Evolutionary conservation across 2,113 vertebrate genomes (phyloP).

Genomic region (Hipposideros armiger): DNA sequence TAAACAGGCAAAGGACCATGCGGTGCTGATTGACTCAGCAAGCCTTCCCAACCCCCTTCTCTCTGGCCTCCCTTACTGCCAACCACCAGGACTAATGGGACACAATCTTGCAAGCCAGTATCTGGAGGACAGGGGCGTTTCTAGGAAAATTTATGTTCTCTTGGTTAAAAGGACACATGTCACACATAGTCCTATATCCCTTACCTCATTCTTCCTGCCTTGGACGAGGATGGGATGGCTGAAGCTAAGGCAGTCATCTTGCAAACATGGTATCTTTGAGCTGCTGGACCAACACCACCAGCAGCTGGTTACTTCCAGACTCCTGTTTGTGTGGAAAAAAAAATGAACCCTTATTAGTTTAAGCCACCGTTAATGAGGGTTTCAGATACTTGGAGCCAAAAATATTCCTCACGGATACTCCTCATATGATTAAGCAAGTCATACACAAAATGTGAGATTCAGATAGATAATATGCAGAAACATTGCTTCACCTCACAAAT

Average conservation of each 20-base stretch:
- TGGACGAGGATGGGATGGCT: background rate
- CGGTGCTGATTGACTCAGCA: background rate
- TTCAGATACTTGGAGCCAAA: constrained; percentile 53
- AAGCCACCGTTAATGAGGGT: constrained; percentile 39
- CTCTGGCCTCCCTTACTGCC: background rate
- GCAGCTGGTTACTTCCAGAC: constrained; percentile 53
- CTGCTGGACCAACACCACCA: constrained; percentile 5
- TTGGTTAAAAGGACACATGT: background rate
- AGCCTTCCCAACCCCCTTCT: background rate
- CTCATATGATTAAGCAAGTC: constrained; percentile 35
- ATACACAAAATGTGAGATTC: constrained; percentile 39
- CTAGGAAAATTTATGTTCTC: background rate
- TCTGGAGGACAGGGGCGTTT: background rate
- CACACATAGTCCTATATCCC: background rate
- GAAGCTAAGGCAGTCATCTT: background rate
- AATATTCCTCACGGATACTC: constrained; percentile 10
- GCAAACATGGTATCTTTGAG: background rate
- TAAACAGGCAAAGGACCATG: background rate
- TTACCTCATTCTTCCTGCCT: constrained; percentile 47
- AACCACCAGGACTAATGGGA: background rate
- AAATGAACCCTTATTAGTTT: constrained; percentile 58
- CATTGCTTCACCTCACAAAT: background rate
- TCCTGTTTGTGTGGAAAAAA: constrained; percentile 54
- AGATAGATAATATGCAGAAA: background rate
- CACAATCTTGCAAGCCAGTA: background rate